These are phyloP conservation scores for Perithous albicinctus DNA, from an alignment of 2,888 invertebrate species.

Conservation along the genomic window DNA sequence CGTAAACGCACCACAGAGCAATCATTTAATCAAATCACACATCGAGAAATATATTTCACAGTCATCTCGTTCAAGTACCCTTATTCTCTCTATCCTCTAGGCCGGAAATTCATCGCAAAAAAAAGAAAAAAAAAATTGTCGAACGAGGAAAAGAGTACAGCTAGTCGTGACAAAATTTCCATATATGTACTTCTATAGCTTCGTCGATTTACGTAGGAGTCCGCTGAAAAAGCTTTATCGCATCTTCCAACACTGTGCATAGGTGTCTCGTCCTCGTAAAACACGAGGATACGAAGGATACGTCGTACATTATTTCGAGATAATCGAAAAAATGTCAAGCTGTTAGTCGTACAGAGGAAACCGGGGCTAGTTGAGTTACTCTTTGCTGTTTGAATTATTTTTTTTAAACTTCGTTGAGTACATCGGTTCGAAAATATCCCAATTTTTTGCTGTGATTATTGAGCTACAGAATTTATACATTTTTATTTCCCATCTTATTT, in stretches of 20 bases:
- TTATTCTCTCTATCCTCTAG: background rate
- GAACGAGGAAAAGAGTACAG: background rate
- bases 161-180: background rate
- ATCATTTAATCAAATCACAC: background rate
- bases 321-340: conserved; percentile 56
- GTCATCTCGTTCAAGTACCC: background rate
- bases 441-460: no score
- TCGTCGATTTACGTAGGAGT: background rate
- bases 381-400: no score
- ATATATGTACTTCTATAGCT: background rate
- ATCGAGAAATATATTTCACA: background rate
- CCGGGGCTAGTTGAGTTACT: no score
- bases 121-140: background rate
- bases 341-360: no score
- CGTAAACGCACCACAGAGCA: background rate
- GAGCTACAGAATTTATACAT: no score
- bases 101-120: background rate
- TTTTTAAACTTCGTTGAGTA: no score
- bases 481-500: no score
- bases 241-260: background rate
- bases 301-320: conserved; percentile 60
- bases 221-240: background rate
- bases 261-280: conserved; percentile 23
- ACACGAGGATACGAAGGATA: background rate
- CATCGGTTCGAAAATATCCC: no score